Evolutionary conservation across 2,113 vertebrate species (phyloP), one percentile per base, ranked within the genome.

Genomic region (Butorides virescens): DNA sequence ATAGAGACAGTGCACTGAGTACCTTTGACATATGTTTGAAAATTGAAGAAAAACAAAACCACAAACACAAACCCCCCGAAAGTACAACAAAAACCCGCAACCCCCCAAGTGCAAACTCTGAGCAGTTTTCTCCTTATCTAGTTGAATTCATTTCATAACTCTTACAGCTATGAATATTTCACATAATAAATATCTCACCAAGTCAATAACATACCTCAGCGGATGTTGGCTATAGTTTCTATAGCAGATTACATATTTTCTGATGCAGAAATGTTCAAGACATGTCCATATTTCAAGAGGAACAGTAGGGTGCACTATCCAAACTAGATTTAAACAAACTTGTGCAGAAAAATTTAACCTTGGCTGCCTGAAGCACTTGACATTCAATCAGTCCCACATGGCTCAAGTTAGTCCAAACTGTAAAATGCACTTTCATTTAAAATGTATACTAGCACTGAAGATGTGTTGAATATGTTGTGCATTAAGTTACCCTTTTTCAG

Each of bases 401-500:
- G 65, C 55, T 86, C 50, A 46, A 55, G 47, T 77, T 86, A 56
- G 61, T 73, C 47, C 71, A 76, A 87, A 61, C 39, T 86, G 8
- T 65, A 65, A 83, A 71, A 91, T 34, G 5, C 7, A 27, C 30
- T 88, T 92, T 66, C 14, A 66, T 90, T 92, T 94, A 50, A 92
- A 86, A 52, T n/a, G 12, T 56, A 72, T 75, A 50, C 21, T 23
- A 61, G 27, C 46, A 71, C 65, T 7, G 1, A 46, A 86, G 34
- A 52, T 74, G n/a, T 37, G 29, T 86, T 68, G 52, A 88, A 94
- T 77, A 42, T 29, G 32, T 67, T 72, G 22, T 4, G 9, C 70
- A 52, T 80, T 86, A 94, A 92, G 49, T 77, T 67, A 79, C 53
- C 30, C 55, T 91, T 95, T 93, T 52, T 96, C 92, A 96, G 70